A percentile compares a stretch with the other conserved stretches of the same genome.
Evolutionary conservation across 2,113 vertebrate species (phyloP).

Genomic region (Chascanopsetta lugubris): DNA sequence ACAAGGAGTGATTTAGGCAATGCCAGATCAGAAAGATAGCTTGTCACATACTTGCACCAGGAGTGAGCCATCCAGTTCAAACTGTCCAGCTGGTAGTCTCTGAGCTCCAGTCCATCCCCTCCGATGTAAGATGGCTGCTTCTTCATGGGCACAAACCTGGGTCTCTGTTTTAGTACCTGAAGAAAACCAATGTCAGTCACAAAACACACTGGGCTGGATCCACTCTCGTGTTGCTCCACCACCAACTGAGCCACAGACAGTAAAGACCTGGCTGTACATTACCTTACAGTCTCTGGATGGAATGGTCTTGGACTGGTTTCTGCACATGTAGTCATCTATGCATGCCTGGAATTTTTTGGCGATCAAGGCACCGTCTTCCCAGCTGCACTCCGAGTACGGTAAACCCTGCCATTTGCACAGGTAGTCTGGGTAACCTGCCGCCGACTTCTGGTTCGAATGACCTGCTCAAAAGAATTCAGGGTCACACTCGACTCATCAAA

Average conservation of each 20-base stretch:
- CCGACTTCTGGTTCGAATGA: constrained; percentile 98
- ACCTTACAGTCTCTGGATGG: constrained; percentile 97
- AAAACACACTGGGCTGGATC: not conserved
- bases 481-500: not conserved
- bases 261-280: constrained; percentile 11
- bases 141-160: constrained; percentile 94
- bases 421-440: constrained; percentile 96
- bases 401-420: constrained; percentile 99
- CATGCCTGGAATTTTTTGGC: constrained; percentile 92
- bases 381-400: constrained; percentile 97
- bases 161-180: constrained; percentile 95
- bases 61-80: constrained; percentile 99
- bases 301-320: constrained; percentile 96
- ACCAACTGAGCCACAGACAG: not conserved
- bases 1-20: too few species aligned
- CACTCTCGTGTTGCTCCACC: not conserved
- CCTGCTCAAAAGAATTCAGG: constrained; percentile 73
- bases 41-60: constrained; percentile 95
- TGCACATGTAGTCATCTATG: constrained; percentile 94
- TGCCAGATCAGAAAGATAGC: too few species aligned
- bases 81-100: constrained; percentile 96
- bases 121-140: constrained; percentile 94
- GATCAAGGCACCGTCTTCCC: constrained; percentile 97
- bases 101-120: constrained; percentile 90
- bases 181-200: not conserved